Conservation (phyloP, 2,797 vertebrate genomes). For the Schizopygopsis malacanthus region DNA sequence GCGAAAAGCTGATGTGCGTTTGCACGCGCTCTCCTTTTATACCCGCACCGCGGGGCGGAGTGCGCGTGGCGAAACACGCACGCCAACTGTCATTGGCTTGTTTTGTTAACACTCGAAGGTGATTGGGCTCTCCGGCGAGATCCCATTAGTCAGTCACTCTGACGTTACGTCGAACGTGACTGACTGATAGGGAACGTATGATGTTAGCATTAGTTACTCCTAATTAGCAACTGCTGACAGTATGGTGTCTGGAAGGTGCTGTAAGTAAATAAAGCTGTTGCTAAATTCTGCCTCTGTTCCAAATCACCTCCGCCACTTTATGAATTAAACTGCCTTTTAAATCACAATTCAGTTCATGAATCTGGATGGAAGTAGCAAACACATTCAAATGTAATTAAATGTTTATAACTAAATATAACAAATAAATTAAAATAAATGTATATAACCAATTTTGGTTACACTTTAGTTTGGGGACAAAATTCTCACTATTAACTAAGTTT, state of each 20-base stretch:
- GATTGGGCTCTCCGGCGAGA: no score
- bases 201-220: slow-evolving; percentile 33
- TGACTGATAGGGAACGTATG: no score
- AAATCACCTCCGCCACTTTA: neutral
- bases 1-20: no score
- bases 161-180: no score
- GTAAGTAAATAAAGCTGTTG: neutral
- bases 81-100: no score
- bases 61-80: no score
- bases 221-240: slow-evolving; percentile 19
- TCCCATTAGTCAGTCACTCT: no score
- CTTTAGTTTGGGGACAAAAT: neutral
- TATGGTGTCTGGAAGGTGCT: neutral
- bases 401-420: no score
- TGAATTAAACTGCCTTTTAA: neutral
- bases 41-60: no score
- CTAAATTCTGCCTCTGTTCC: neutral
- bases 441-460: neutral
- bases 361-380: neutral
- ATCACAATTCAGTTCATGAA: neutral
- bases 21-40: no score
- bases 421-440: no score
- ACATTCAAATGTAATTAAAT: neutral
- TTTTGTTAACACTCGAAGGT: no score
- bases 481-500: neutral